Evolutionary conservation across 2,888 invertebrate genomes (phyloP).

Genomic region (Danaus chrysippus): DNA sequence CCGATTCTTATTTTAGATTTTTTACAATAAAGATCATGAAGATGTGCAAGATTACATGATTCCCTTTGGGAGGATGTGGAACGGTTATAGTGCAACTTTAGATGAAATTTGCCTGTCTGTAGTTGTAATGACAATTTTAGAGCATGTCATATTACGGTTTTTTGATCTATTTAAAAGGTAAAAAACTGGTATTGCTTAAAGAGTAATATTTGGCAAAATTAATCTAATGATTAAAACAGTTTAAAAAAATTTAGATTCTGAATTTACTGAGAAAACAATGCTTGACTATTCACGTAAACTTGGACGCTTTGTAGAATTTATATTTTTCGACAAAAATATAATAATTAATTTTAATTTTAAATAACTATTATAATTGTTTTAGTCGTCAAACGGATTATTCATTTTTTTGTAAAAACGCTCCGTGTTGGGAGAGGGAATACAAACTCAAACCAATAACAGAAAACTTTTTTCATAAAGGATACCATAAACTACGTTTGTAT

Average conservation of each 20-base stretch:
- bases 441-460: constrained; percentile 11
- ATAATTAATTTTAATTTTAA: too few species aligned
- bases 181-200: neutral
- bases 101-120: constrained; percentile 18
- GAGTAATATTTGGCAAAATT: too few species aligned
- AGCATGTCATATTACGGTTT: constrained; percentile 12
- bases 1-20: too few species aligned
- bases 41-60: neutral
- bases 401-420: neutral
- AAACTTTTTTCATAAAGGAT: constrained; percentile 10
- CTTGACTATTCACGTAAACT: too few species aligned
- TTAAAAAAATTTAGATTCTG: too few species aligned
- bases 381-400: constrained; percentile 12
- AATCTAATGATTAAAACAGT: too few species aligned
- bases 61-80: constrained; percentile 7
- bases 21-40: too few species aligned
- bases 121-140: constrained; percentile 8
- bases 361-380: neutral
- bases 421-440: constrained; percentile 20
- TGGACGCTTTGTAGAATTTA: too few species aligned
- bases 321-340: too few species aligned
- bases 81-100: constrained; percentile 6
- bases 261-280: too few species aligned
- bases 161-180: constrained; percentile 1
- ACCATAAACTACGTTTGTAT: neutral